Percentiles rank a stretch among this genome's conserved stretches.
These are phyloP conservation scores for Ptychadena robeensis DNA, from an alignment of 2,797 vertebrate species.

Conservation along the genomic window DNA sequence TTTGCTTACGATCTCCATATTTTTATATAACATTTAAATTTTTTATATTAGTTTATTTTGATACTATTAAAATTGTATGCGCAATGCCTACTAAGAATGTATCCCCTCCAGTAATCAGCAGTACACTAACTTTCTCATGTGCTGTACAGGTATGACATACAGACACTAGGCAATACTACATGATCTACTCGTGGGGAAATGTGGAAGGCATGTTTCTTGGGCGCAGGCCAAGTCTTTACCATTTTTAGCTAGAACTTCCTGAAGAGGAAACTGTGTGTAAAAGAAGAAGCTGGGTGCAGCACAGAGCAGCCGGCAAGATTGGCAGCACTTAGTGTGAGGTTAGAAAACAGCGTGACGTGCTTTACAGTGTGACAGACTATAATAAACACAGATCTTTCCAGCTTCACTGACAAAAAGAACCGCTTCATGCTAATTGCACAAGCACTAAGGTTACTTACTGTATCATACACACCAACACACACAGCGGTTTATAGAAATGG, in stretches of 20 bases:
- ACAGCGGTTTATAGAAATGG: background rate
- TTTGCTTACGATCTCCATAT: too few species aligned
- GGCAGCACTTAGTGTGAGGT: conserved; percentile 39
- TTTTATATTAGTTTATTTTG: background rate
- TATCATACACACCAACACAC: conserved; percentile 1
- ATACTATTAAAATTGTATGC: background rate
- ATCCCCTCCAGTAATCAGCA: background rate
- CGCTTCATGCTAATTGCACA: conserved; percentile 29
- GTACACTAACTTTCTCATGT: background rate
- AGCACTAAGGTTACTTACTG: conserved; percentile 16
- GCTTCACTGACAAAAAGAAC: conserved; percentile 35
- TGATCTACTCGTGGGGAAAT: conserved; percentile 35
- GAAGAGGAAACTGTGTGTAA: conserved; percentile 54
- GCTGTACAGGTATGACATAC: conserved; percentile 10
- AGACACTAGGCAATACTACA: conserved; percentile 26
- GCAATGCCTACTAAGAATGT: background rate
- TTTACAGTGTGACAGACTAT: conserved; percentile 48
- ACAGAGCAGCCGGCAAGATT: conserved; percentile 34
- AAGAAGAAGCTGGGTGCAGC: conserved; percentile 57
- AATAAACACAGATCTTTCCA: conserved; percentile 58
- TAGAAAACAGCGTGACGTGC: conserved; percentile 52
- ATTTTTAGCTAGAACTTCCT: conserved; percentile 59
- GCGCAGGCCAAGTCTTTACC: conserved; percentile 39
- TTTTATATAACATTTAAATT: background rate
- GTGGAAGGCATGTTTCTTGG: conserved; percentile 36